These are phyloP conservation scores for Sebastes itinus DNA, from an alignment of 2,797 vertebrate species.

Conservation along the genomic window DNA sequence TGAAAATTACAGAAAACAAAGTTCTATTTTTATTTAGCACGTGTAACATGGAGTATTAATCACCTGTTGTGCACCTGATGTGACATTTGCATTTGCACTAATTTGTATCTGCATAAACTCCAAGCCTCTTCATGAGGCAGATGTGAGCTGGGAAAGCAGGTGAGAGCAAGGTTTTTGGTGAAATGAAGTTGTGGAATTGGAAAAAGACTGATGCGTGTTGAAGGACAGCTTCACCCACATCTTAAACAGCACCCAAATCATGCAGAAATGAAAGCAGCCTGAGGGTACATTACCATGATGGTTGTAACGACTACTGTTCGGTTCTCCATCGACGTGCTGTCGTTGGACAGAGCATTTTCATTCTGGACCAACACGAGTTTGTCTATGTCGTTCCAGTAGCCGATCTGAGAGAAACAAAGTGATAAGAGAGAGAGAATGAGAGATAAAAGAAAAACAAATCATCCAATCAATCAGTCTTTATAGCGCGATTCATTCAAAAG, in stretches of 20 bases:
- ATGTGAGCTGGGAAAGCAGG: neutral
- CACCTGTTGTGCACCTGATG: neutral
- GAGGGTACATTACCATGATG: conserved; percentile 92
- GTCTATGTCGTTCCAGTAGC: conserved; percentile 99
- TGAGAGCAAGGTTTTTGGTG: neutral
- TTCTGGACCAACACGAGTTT: conserved; percentile 97
- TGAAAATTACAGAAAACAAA: neutral
- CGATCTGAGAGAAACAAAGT: conserved; percentile 83
- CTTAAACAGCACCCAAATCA: neutral
- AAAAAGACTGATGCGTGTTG: neutral
- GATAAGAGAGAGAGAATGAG: neutral
- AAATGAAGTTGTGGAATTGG: neutral
- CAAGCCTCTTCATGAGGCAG: neutral
- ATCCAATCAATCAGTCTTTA: conserved; percentile 3
- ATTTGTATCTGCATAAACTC: neutral
- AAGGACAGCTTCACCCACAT: neutral
- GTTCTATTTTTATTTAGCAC: neutral
- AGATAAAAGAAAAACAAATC: neutral
- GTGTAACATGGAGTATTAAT: neutral
- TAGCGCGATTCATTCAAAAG: neutral
- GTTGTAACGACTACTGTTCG: conserved; percentile 98
- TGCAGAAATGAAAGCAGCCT: conserved; percentile 20
- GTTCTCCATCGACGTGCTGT: conserved; percentile 93
- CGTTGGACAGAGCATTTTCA: conserved; percentile 91
- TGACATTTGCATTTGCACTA: neutral